Conservation (phyloP, 2,113 vertebrate species). For the Callopanchax toddi region DNA sequence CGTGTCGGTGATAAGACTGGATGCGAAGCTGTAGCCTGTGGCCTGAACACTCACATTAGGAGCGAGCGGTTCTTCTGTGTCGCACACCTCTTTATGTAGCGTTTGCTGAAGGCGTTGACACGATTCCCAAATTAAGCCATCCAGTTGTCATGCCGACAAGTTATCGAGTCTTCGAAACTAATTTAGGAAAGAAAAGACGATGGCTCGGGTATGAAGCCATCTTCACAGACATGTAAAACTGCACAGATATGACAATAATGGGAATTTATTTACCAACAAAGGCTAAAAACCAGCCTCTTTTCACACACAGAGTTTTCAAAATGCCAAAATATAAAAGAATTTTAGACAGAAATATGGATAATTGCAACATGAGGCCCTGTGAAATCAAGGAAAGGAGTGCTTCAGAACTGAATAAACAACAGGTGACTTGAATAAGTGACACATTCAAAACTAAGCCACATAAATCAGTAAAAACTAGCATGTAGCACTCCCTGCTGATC, state of each 20-base stretch:
- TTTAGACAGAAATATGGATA: not conserved
- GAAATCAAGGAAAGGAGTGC: slow-evolving; percentile 28
- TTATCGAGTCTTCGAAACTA: slow-evolving; percentile 14
- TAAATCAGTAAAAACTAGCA: slow-evolving; percentile 19
- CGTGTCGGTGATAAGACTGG: slow-evolving; percentile 53
- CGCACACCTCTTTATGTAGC: slow-evolving; percentile 62
- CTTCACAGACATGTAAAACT: too few relatives aligned
- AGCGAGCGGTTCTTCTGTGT: slow-evolving; percentile 53
- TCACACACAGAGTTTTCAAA: slow-evolving; percentile 13
- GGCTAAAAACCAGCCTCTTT: not conserved
- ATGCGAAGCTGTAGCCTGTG: slow-evolving; percentile 60
- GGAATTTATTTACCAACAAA: not conserved
- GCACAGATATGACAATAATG: not conserved
- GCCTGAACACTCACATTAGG: slow-evolving; percentile 60
- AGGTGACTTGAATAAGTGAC: slow-evolving; percentile 25
- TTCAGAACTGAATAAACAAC: slow-evolving; percentile 37
- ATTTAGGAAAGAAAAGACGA: too few relatives aligned
- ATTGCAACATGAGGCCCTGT: slow-evolving; percentile 4
- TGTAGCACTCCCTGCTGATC: not conserved
- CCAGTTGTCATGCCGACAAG: slow-evolving; percentile 48
- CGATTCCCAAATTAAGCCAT: slow-evolving; percentile 58
- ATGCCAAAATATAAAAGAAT: slow-evolving; percentile 3
- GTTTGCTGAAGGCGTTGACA: slow-evolving; percentile 61
- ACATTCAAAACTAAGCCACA: slow-evolving; percentile 29
- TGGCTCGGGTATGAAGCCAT: too few relatives aligned